Evolutionary conservation across 2,797 vertebrate species (phyloP), one percentile per base, ranked within the genome.

Genomic region (Fistularia tabacaria): DNA sequence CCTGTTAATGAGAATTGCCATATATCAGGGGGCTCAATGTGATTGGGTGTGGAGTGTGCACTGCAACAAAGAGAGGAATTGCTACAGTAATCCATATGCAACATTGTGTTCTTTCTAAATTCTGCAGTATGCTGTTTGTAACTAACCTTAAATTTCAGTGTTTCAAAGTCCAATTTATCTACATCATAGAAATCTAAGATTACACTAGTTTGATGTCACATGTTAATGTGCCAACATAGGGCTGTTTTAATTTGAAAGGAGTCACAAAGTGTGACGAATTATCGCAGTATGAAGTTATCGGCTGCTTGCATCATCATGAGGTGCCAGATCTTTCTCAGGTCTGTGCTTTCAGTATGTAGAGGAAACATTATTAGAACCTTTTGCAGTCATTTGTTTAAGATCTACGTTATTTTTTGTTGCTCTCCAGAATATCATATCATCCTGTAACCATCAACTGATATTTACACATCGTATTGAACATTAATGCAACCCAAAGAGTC

Each of bases 181-280:
- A 15, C 36, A 45, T 11, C 5, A 3, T 25, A 25, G 25, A 25
- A 69, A 66, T 61, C 12, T 10, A 7, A 49, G 13, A 47, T 66
- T 51, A 25, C 25, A 5, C 2, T 71, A 48, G 42, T 13, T 56
- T 36, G 9, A 60, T 68, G 59, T 66, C 61, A 72, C 25, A 25
- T 25, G 25, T 25, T 69, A 38, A 69, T 61, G 68, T 51, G 51
- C 66, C 56, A 41, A 65, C 71, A 71, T 51, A 68, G 61, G 61
- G 64, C 77, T 76, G 66, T 46, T 77, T 81, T 79, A 68, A 85
- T 87, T 82, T 71, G 83, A 75, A 86, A 88, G 85, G 69, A 86
- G 79, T 80, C 89, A 92, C 86, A 91, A 87, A 87, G 87, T 90
- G 83, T 92, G 91, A 90, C 91, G 85, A 91, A 85, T 78, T 91